phyloP scores from a whole-genome alignment of 2,888 invertebrate species.

The Drosophila silvestris region DNA sequence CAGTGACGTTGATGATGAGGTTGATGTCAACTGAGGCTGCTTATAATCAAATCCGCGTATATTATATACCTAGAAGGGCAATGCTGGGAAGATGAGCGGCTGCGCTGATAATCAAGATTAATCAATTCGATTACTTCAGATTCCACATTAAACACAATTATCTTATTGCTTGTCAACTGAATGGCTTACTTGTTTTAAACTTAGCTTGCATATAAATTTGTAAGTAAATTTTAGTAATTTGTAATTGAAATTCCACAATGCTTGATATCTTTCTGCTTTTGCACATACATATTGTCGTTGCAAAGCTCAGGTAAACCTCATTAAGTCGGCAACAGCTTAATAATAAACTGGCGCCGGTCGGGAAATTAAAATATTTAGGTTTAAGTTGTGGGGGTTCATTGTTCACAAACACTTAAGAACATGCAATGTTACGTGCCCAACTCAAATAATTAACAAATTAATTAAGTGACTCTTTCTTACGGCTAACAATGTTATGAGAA shows the following conservation, averaged over 20 bases:
- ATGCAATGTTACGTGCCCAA: background rate
- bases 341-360: background rate
- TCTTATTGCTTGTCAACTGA: background rate
- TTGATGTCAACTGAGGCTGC: slow-evolving; percentile 38
- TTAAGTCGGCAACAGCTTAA: background rate
- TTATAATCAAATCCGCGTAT: slow-evolving; percentile 5
- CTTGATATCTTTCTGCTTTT: background rate
- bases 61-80: background rate
- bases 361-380: background rate
- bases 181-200: background rate
- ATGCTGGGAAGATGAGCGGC: background rate
- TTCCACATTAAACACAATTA: slow-evolving; percentile 15
- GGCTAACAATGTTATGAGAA: background rate
- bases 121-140: slow-evolving; percentile 24
- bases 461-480: background rate
- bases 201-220: rapidly evolving
- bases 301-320: background rate
- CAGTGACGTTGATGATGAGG: slow-evolving; percentile 29
- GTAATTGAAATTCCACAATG: background rate
- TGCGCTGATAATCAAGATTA: slow-evolving; percentile 24
- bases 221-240: background rate
- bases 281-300: background rate
- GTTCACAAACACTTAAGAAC: background rate
- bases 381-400: background rate
- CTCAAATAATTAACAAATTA: background rate